phyloP scores from a whole-genome alignment of 2,797 vertebrate species.

The Scyliorhinus canicula region DNA sequence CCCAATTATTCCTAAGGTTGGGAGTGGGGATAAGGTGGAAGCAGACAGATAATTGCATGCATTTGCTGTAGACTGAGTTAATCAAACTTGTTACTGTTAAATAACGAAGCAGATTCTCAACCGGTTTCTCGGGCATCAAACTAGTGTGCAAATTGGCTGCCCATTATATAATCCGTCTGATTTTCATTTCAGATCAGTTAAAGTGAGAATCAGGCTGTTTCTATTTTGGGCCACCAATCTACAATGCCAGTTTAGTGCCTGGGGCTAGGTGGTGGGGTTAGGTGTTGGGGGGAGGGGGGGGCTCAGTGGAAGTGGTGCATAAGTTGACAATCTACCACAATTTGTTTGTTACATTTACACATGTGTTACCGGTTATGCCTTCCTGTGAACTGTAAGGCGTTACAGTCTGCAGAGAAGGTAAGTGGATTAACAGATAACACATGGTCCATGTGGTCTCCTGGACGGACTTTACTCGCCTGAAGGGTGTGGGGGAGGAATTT shows the following conservation, averaged over 20 bases:
- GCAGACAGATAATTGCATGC: background rate
- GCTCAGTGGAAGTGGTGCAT: background rate
- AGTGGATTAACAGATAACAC: constrained; percentile 17
- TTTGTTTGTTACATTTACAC: constrained; percentile 22
- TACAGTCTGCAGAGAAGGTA: constrained; percentile 20
- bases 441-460: background rate
- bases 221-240: background rate
- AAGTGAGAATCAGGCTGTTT: background rate
- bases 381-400: background rate
- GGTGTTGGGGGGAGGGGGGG: too few relatives aligned
- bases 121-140: background rate
- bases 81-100: background rate
- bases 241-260: background rate
- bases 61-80: background rate
- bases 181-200: background rate
- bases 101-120: background rate
- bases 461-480: background rate
- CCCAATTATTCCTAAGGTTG: background rate
- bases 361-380: background rate
- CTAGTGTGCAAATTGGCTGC: background rate
- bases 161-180: background rate
- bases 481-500: background rate
- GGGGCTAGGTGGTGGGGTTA: background rate
- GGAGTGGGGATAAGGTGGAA: background rate
- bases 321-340: background rate